Conservation (phyloP, 1,140 invertebrate genomes). For the Achroia grisella region DNA sequence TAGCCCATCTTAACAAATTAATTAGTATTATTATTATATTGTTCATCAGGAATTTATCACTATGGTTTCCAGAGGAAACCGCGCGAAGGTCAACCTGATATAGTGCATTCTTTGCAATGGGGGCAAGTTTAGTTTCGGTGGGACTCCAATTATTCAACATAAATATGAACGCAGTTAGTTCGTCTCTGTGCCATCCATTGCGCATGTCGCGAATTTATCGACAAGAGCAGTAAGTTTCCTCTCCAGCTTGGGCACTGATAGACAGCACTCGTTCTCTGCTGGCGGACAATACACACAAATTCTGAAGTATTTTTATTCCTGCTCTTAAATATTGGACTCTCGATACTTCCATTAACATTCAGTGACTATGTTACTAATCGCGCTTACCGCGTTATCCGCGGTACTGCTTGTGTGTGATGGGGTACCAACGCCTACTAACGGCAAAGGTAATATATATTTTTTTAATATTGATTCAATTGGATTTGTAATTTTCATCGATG, state of each 20-base stretch:
- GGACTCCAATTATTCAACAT: no score
- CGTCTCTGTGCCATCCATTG: constrained; percentile 47
- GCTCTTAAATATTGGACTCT: background rate
- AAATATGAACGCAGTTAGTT: constrained; percentile 15
- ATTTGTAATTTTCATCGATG: background rate
- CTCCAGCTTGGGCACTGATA: constrained; percentile 36
- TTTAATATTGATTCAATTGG: constrained; percentile 1
- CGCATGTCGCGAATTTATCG: constrained; percentile 68
- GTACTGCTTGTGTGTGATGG: constrained; percentile 39
- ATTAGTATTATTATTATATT: no score
- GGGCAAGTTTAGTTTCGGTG: no score
- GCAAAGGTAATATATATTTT: constrained; percentile 52
- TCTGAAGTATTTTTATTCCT: background rate
- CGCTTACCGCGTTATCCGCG: constrained; percentile 58
- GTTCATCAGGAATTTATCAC: no score
- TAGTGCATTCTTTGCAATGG: no score
- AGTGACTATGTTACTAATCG: constrained; percentile 44
- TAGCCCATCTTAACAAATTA: no score
- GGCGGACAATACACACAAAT: constrained; percentile 31
- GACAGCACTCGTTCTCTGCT: constrained; percentile 48
- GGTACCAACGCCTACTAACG: constrained; percentile 46
- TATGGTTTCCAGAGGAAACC: no score
- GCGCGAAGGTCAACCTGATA: no score
- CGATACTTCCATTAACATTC: constrained; percentile 9
- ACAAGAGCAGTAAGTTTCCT: constrained; percentile 52